Percentiles rank a stretch among this genome's conserved stretches.
These are phyloP conservation scores for Myodes glareolus DNA, from an alignment of 2,113 vertebrate genomes.

Conservation along the genomic window DNA sequence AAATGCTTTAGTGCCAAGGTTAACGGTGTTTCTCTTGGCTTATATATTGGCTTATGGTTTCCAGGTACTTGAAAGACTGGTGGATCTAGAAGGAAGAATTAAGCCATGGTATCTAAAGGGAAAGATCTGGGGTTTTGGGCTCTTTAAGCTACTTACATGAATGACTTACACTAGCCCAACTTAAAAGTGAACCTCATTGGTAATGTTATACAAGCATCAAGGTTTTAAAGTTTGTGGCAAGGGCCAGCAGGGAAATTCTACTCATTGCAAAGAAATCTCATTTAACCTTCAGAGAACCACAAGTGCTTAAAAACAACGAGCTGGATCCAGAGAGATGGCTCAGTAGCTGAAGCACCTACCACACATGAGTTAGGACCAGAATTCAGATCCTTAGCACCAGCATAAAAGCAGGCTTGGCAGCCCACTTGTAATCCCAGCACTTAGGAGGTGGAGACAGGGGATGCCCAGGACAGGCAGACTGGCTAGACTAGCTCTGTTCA, in stretches of 20 bases:
- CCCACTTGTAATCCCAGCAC: no score
- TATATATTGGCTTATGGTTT: not conserved
- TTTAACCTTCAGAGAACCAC: not conserved
- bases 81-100: not conserved
- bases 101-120: not conserved
- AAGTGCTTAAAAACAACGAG: not conserved
- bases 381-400: not conserved
- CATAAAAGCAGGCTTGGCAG: not conserved
- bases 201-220: not conserved
- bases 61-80: not conserved
- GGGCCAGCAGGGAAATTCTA: not conserved
- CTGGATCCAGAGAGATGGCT: not conserved
- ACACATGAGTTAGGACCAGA: not conserved
- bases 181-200: not conserved
- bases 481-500: not conserved
- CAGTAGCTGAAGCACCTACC: not conserved
- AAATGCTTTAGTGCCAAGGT: not conserved
- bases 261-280: not conserved
- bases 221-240: not conserved
- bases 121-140: not conserved
- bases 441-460: not conserved
- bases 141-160: not conserved
- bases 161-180: not conserved
- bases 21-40: not conserved
- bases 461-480: no score